Evolutionary conservation across 2,113 vertebrate species (phyloP), one percentile per base, ranked within the genome.

Genomic region (Xyrauchen texanus): DNA sequence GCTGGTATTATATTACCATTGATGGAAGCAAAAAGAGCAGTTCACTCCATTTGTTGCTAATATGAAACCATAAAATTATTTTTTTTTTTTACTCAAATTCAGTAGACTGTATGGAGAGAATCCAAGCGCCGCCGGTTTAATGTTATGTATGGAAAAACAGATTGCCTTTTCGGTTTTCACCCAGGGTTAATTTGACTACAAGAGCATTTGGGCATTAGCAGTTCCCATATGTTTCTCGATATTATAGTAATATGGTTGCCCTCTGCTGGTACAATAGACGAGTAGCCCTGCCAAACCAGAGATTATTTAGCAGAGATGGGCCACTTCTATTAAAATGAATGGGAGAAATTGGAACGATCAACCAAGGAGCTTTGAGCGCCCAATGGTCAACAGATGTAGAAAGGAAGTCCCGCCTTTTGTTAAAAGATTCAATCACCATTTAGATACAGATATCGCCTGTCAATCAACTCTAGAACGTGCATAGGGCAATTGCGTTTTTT

Each of bases 51-150:
- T 68, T 76, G 49, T 34, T 34, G 21, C 21, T 34, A 1, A 34
- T 34, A 34, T 1, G 3, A 13, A 70, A 52, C 44, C 66, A 63
- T 86, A 75, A 80, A 77, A 77, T 16, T 16, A 10, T 51, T 49
- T 45, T 15, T 72, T 64, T 70, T 44, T 47, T 64, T 81, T 72
- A 10, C 16, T 62, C 73, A 52, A 82, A 82, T 76, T 47, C 80
- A 63, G 68, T 55, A 6, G n/a, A 13, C 58, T 55, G 47, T 16
- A 45, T 4, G 5, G 8, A 62, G 71, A 34, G n/a, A 57, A 5
- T 21, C 60, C 7, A 6, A 4, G 0, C 8, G 4, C 8, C 15
- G 52, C 12, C 13, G 45, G 21, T 69, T 69, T 71, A 46, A 16
- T 71, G 16, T 44, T n/a, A 58, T 71, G 45, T 58, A 45, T 57